A percentile compares a stretch with the other conserved stretches of the same genome.
Conservation (phyloP, 2,113 vertebrate genomes). For the Nothobranchius furzeri region DNA sequence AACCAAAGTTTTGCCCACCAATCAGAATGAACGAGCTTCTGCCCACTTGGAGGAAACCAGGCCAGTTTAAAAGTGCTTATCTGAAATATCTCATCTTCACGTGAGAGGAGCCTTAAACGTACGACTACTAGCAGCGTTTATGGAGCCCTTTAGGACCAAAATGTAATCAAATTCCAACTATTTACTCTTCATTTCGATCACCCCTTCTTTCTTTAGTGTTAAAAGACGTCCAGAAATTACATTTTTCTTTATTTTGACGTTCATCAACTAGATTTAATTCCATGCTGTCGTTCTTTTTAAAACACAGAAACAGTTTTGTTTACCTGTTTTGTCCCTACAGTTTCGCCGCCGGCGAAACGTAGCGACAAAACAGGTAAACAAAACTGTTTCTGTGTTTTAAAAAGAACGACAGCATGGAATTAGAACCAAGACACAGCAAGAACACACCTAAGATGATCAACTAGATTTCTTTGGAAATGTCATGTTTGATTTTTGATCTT, state of each 20-base stretch:
- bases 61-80: not conserved
- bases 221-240: not conserved
- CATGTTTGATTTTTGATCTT: not conserved
- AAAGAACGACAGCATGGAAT: too few relatives aligned
- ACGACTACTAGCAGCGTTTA: too few relatives aligned
- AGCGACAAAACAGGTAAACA: too few relatives aligned
- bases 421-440: too few relatives aligned
- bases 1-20: not conserved
- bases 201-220: slow-evolving; percentile 19
- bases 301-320: too few relatives aligned
- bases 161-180: not conserved
- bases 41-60: not conserved
- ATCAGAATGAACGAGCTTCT: not conserved
- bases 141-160: not conserved
- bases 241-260: slow-evolving; percentile 11
- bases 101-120: not conserved
- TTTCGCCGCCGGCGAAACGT: too few relatives aligned
- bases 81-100: too few relatives aligned
- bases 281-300: too few relatives aligned
- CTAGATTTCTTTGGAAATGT: not conserved
- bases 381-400: too few relatives aligned
- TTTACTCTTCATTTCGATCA: not conserved
- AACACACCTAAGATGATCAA: too few relatives aligned
- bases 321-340: too few relatives aligned
- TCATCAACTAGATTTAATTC: not conserved